These are phyloP conservation scores for Drosophila teissieri DNA, from an alignment of 1,140 invertebrate genomes.

Conservation along the genomic window DNA sequence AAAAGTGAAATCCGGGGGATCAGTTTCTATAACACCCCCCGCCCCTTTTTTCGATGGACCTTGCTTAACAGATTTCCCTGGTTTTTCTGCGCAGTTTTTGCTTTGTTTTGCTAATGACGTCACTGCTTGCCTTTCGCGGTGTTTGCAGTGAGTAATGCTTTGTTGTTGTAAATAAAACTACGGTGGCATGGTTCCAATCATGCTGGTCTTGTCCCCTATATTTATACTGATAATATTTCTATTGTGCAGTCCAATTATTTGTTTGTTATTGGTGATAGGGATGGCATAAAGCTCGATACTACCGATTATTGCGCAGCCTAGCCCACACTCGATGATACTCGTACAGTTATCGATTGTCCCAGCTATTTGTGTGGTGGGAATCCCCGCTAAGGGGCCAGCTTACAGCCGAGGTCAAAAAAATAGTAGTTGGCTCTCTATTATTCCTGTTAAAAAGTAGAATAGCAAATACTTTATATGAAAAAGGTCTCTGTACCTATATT, in stretches of 20 bases:
- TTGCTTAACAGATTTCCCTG: slow-evolving; percentile 15
- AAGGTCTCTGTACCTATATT: no score
- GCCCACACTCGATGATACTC: not conserved
- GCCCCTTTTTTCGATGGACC: not conserved
- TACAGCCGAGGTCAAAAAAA: not conserved
- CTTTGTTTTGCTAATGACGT: slow-evolving; percentile 22
- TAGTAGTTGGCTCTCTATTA: not conserved
- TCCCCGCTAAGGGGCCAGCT: not conserved
- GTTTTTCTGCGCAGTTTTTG: slow-evolving; percentile 46
- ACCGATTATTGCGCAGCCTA: not conserved
- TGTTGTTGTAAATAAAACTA: slow-evolving; percentile 5
- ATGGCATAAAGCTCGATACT: not conserved
- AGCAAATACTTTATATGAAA: no score
- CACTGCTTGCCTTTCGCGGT: slow-evolving; percentile 3
- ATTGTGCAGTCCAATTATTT: slow-evolving; percentile 29
- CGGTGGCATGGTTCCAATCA: slow-evolving; percentile 27
- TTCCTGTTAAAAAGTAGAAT: not conserved
- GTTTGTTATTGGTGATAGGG: not conserved
- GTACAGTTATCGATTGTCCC: not conserved
- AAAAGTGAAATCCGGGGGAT: slow-evolving; percentile 47
- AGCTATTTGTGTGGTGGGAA: not conserved
- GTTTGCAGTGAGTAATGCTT: not conserved
- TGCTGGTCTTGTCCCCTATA: slow-evolving; percentile 10
- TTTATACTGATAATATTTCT: slow-evolving; percentile 34
- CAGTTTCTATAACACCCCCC: not conserved